Percentiles rank a stretch among this genome's conserved stretches.
Conservation (phyloP, 2,113 vertebrate genomes). For the Carassius auratus region DNA sequence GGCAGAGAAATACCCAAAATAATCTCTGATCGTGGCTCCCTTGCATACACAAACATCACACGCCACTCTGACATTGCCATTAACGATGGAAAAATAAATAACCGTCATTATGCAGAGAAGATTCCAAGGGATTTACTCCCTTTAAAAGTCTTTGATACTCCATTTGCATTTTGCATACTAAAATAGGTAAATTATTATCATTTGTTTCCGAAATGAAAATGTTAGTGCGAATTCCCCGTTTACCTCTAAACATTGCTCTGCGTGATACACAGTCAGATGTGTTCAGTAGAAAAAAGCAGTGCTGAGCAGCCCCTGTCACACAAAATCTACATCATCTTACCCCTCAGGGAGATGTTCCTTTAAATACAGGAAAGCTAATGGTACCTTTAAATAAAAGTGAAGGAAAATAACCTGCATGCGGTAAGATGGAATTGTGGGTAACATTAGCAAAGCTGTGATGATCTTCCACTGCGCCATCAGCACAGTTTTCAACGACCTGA, state of each 20-base stretch:
- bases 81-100: slow-evolving; percentile 24
- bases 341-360: slow-evolving; percentile 42
- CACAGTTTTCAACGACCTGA: background rate
- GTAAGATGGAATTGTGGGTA: background rate
- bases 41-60: slow-evolving; percentile 3
- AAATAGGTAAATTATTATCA: slow-evolving; percentile 30
- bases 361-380: slow-evolving; percentile 38
- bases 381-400: slow-evolving; percentile 38
- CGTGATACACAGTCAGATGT: slow-evolving; percentile 43
- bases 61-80: slow-evolving; percentile 14
- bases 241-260: slow-evolving; percentile 42
- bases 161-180: slow-evolving; percentile 46
- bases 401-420: slow-evolving; percentile 38
- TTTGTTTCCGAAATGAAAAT: slow-evolving; percentile 47
- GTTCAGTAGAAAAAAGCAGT: slow-evolving; percentile 34
- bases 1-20: slow-evolving; percentile 46
- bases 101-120: slow-evolving; percentile 46
- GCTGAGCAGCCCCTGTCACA: slow-evolving; percentile 50
- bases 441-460: too few relatives aligned
- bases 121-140: slow-evolving; percentile 41
- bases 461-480: slow-evolving; percentile 4
- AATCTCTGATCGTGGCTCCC: slow-evolving; percentile 40
- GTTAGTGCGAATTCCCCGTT: slow-evolving; percentile 43
- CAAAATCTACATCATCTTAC: slow-evolving; percentile 43
- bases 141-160: slow-evolving; percentile 40